A percentile compares a stretch with the other conserved stretches of the same genome.
Evolutionary conservation across 2,888 invertebrate genomes (phyloP).

Genomic region (Daptonema setosum): DNA sequence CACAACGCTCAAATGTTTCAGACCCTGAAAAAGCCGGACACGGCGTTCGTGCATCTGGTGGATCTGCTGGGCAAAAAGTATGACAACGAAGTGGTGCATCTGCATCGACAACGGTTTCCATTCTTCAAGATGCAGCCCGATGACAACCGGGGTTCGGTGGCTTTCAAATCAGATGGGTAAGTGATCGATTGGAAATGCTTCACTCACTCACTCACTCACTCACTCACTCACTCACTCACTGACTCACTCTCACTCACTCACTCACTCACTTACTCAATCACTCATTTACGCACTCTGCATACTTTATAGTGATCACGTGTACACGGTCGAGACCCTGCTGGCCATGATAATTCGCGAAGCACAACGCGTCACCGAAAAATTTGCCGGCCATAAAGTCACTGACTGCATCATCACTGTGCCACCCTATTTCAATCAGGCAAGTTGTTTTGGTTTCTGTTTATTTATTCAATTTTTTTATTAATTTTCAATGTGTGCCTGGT

Average conservation of each 20-base stretch:
- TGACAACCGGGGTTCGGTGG: slow-evolving; percentile 52
- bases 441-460: too few species aligned
- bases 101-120: slow-evolving; percentile 58
- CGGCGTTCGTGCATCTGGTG: slow-evolving; percentile 61
- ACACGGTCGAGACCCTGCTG: slow-evolving; percentile 69
- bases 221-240: too few species aligned
- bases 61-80: slow-evolving; percentile 75
- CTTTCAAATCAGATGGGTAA: slow-evolving; percentile 59
- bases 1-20: too few species aligned
- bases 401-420: slow-evolving; percentile 90
- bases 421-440: slow-evolving; percentile 84
- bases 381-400: slow-evolving; percentile 57
- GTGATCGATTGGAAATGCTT: too few species aligned
- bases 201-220: too few species aligned
- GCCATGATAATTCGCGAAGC: slow-evolving; percentile 77
- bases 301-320: slow-evolving; percentile 33
- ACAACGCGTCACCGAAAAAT: slow-evolving; percentile 60
- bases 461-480: too few species aligned
- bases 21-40: slow-evolving; percentile 53
- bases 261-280: too few species aligned
- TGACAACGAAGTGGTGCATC: slow-evolving; percentile 67
- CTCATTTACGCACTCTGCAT: too few species aligned
- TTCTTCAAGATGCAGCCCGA: slow-evolving; percentile 64
- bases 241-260: too few species aligned
- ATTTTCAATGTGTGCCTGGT: too few species aligned